Evolutionary conservation across 2,113 vertebrate genomes (phyloP).

Genomic region (Holacanthus passer): DNA sequence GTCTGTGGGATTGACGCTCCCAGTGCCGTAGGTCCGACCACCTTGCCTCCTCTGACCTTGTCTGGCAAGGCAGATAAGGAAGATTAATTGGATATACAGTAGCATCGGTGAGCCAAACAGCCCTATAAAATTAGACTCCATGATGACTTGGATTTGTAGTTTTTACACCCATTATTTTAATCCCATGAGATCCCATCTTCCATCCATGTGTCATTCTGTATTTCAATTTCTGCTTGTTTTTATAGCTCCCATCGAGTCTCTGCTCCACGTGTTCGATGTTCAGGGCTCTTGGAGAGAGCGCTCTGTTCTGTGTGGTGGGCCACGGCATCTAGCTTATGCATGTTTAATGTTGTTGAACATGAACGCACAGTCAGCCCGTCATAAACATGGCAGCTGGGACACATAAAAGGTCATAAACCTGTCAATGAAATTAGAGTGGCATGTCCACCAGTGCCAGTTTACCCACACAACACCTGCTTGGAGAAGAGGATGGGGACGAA

Average conservation of each 20-base stretch:
- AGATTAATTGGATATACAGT: constrained; percentile 65
- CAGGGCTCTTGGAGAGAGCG: constrained; percentile 44
- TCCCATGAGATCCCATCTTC: constrained; percentile 32
- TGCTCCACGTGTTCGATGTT: constrained; percentile 52
- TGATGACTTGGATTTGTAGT: constrained; percentile 58
- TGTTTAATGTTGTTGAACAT: constrained; percentile 86
- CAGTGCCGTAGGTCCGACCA: constrained; percentile 48
- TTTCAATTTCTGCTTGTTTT: constrained; percentile 66
- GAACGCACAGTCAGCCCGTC: constrained; percentile 81
- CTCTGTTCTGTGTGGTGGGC: constrained; percentile 64
- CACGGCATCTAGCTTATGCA: constrained; percentile 77
- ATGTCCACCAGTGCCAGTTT: constrained; percentile 79
- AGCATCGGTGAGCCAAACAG: constrained; percentile 38
- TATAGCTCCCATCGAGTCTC: constrained; percentile 53
- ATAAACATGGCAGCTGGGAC: constrained; percentile 83
- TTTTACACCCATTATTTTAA: constrained; percentile 55
- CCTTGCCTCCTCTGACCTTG: constrained; percentile 60
- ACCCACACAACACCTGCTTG: constrained; percentile 81
- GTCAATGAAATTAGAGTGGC: constrained; percentile 82
- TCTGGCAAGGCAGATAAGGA: constrained; percentile 37
- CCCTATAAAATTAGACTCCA: constrained; percentile 58
- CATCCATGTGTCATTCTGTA: constrained; percentile 49
- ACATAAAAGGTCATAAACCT: constrained; percentile 82
- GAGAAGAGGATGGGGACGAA: constrained; percentile 53
- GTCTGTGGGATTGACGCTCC: constrained; percentile 59